Percentiles rank a stretch among this genome's conserved stretches.
Evolutionary conservation across 2,113 vertebrate genomes (phyloP).

Genomic region (Smithornis capensis): DNA sequence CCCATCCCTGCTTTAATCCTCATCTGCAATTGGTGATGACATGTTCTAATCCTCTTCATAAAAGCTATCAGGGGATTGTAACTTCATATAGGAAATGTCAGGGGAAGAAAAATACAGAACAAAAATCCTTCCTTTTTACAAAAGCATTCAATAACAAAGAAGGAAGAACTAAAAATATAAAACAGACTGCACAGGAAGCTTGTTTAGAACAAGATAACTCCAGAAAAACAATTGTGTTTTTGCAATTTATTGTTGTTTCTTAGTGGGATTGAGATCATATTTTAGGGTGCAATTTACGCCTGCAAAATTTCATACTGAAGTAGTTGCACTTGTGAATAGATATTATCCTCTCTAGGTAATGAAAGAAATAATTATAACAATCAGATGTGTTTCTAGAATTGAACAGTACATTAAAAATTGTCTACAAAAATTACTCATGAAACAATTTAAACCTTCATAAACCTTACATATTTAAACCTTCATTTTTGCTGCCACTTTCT

Average conservation of each 20-base stretch:
- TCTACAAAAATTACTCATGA: not conserved
- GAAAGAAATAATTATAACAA: not conserved
- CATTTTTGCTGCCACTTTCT: not conserved
- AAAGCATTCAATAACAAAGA: not conserved
- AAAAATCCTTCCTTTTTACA: not conserved
- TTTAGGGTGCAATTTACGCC: not conserved
- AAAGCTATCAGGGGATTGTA: not conserved
- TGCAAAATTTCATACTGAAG: not conserved
- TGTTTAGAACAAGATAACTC: not conserved
- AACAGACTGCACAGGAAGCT: not conserved
- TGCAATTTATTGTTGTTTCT: not conserved
- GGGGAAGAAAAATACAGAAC: not conserved
- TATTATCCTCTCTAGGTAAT: not conserved
- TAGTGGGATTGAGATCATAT: not conserved
- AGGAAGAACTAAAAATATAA: not conserved
- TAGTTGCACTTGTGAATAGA: not conserved
- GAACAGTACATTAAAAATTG: not conserved
- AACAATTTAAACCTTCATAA: no score
- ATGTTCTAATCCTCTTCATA: constrained; percentile 16
- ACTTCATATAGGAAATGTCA: not conserved
- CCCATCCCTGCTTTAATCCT: not conserved
- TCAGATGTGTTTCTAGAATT: not conserved
- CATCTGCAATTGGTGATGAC: not conserved
- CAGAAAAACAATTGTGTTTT: not conserved
- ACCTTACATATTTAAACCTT: not conserved